Evolutionary conservation across 2,888 invertebrate species (phyloP), one percentile per base, ranked within the genome.

Genomic region (Pogonocherus hispidulus): DNA sequence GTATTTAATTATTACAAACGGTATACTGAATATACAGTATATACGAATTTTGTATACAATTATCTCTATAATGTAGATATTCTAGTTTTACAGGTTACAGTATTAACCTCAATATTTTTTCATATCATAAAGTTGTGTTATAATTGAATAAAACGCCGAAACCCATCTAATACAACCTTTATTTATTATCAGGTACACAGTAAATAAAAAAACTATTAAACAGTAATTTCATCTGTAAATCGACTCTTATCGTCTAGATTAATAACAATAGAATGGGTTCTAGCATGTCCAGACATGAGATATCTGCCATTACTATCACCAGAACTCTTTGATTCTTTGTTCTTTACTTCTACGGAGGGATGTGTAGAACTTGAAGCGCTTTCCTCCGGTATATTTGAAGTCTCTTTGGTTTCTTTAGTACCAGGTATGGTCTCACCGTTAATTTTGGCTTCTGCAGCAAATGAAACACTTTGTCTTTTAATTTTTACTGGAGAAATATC

Each of bases 201-300:
- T 69, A 70, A 78, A 71, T 66, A 72, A 71, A 71, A 75, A 75
- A 66, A 49, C 41, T 62, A 72, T 79, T 88, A 93, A 78, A 94
- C 94, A 56, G 93, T 93, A 72, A 94, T 93, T 84, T 94, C 94
- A 84, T 94, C 93, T 49, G 93, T 93, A 84, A 93, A 93, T 78
- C 93, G 88, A 84, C 91, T 93, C 81, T 93, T 93, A 85, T 93
- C 93, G 81, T 93, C 93, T 78, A 93, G 86, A 84, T 93, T 93
- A 75, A 94, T 92, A 76, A 93, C 91, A 79, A 93, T 92, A n/a
- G 92, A 91, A 79, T 92, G 92, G 70, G 92, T 92, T 80, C 90
- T 87, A 11, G 92, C 91, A 78, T 92, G 92, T 0, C 92, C 92
- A 6, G 92, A 91, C 78, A 85, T 85, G 37, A 86, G 74, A 63